Base-by-base conservation (phyloP, 2,113 vertebrate species). In the Muscicapa adusta region DNA sequence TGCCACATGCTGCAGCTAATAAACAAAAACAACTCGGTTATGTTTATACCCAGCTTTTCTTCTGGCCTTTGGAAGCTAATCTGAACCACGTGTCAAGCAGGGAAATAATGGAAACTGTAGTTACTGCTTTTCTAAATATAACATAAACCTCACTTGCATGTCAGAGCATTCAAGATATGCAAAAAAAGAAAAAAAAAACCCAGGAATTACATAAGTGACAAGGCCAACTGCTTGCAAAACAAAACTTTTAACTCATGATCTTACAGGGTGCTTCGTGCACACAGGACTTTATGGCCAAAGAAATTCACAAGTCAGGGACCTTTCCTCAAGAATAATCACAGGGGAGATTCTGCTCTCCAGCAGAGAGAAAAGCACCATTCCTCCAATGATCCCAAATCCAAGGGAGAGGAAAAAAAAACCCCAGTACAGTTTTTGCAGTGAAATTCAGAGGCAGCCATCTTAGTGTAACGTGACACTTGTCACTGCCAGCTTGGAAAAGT, bases 391-490 rank as follows among this genome's bases (percentile, higher is more conserved):
- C 33, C 36, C 31, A 48, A 23, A 36, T 2, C 40, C 74, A 36
- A 62, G 45, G 3, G 10, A 53, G 50, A 50, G 10, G 16, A 54
- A 54, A 31, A 1, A 5, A 29, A 33, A 58, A n/a, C 38, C 43
- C 23, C 28, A 73, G 13, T 2, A 5, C 18, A 26, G 40, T 25
- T 81, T 34, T n/a, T 25, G 42, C 63, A 93, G 85, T 8, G 58
- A 82, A 68, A 72, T 5, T 31, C 68, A 12, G 26, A 86, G 60
- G 86, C 80, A 93, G 88, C 73, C 95, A 94, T 93, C 58, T 94
- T 85, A 65, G 16, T 18, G 28, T 2, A 57, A 85, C 33, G 3
- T 82, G 87, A 26, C 85, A 80, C 66, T 79, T 66, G 74, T 73
- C 85, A 79, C 7, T 36, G 54, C 34, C 91, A 91, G 56, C 71